These are phyloP conservation scores for Pipistrellus pygmaeus DNA, from an alignment of 2,797 vertebrate genomes.

Conservation along the genomic window DNA sequence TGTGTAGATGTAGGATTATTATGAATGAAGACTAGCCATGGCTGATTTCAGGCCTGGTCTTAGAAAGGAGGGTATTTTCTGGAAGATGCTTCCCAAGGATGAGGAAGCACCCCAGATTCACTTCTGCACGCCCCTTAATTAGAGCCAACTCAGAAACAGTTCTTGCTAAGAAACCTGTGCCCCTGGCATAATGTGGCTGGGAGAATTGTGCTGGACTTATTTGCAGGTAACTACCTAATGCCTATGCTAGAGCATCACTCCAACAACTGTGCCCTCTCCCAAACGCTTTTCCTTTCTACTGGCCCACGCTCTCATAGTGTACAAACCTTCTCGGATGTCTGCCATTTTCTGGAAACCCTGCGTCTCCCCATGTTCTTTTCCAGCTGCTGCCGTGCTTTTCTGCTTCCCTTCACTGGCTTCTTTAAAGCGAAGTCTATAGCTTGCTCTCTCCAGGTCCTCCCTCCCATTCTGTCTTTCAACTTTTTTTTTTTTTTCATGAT, in stretches of 20 bases:
- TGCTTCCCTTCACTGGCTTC: background rate
- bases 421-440: background rate
- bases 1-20: background rate
- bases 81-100: background rate
- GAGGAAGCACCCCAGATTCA: background rate
- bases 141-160: background rate
- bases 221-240: background rate
- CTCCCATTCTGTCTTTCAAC: background rate
- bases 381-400: background rate
- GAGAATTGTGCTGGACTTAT: background rate
- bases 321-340: background rate
- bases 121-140: background rate
- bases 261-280: background rate
- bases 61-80: background rate
- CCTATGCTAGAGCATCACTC: background rate
- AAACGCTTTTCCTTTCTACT: no score
- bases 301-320: background rate
- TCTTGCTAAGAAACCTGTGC: background rate
- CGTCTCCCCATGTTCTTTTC: background rate
- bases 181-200: background rate
- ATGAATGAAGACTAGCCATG: background rate
- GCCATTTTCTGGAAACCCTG: background rate
- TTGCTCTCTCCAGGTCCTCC: background rate
- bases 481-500: background rate
- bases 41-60: background rate